Conservation (phyloP, 1,140 invertebrate genomes). For the Brachionus sp. region DNA sequence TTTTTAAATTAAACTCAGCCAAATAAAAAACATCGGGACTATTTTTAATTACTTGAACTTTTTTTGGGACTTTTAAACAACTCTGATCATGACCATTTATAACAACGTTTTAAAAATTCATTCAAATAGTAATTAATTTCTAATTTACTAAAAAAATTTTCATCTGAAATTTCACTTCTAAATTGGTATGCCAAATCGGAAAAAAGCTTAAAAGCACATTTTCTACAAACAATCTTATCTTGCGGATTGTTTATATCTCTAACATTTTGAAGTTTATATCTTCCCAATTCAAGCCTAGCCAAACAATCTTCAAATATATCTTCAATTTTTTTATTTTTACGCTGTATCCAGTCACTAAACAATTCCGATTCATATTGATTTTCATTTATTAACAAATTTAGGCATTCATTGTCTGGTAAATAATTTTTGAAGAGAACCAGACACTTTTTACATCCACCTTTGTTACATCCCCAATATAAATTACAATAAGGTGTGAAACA, state of each 20-base stretch:
- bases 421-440: conserved; percentile 54
- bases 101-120: no score
- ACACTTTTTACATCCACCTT: conserved; percentile 53
- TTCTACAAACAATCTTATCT: conserved; percentile 50
- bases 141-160: conserved; percentile 51
- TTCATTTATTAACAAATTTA: conserved; percentile 52
- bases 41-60: no score
- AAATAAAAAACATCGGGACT: no score
- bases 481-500: conserved; percentile 55
- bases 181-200: conserved; percentile 54
- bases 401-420: conserved; percentile 53
- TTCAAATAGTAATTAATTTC: background rate
- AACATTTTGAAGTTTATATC: conserved; percentile 47
- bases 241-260: background rate
- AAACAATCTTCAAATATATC: conserved; percentile 51
- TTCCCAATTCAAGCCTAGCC: conserved; percentile 49
- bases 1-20: no score
- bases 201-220: conserved; percentile 53
- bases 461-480: conserved; percentile 57
- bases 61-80: no score
- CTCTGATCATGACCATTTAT: no score
- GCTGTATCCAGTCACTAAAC: conserved; percentile 53
- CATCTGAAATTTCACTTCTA: conserved; percentile 51
- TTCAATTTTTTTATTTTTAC: conserved; percentile 50
- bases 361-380: conserved; percentile 55